A percentile compares a stretch with the other conserved stretches of the same genome.
phyloP scores from a whole-genome alignment of 2,797 vertebrate species.

The Philypnodon macrostomus region DNA sequence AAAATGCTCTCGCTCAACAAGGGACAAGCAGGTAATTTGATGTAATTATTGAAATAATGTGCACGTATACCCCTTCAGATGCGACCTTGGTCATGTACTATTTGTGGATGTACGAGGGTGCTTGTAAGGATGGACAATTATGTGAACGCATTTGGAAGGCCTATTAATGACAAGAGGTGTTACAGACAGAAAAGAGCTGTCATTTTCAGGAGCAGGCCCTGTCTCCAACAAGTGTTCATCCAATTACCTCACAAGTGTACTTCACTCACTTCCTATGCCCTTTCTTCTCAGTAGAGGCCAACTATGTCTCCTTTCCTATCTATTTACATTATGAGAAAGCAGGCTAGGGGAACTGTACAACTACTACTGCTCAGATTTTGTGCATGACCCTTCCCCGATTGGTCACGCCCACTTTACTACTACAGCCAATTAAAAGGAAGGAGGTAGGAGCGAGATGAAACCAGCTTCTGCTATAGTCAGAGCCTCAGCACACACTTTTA shows the following conservation, averaged over 20 bases:
- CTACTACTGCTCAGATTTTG: no score
- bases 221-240: slow-evolving; percentile 55
- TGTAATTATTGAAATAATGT: slow-evolving; percentile 30
- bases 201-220: slow-evolving; percentile 55
- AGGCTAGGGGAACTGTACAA: no score
- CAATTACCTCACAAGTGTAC: slow-evolving; percentile 59
- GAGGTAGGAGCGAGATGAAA: no score
- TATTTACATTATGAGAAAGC: no score
- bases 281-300: slow-evolving; percentile 15
- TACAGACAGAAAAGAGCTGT: slow-evolving; percentile 40
- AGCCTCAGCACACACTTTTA: no score
- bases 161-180: slow-evolving; percentile 44
- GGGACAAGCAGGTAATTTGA: slow-evolving; percentile 8
- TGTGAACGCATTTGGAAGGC: slow-evolving; percentile 28
- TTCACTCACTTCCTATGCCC: slow-evolving; percentile 11
- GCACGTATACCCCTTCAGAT: slow-evolving; percentile 15
- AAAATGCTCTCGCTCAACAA: background rate
- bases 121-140: slow-evolving; percentile 37
- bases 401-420: no score
- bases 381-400: no score
- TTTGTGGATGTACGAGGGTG: slow-evolving; percentile 27
- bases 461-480: no score
- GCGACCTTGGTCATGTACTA: slow-evolving; percentile 7
- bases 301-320: no score
- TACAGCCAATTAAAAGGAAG: no score